These are phyloP conservation scores for Catalaphyllia jardinei DNA, from an alignment of 64 coral and sea anemone genomes.

Conservation along the genomic window DNA sequence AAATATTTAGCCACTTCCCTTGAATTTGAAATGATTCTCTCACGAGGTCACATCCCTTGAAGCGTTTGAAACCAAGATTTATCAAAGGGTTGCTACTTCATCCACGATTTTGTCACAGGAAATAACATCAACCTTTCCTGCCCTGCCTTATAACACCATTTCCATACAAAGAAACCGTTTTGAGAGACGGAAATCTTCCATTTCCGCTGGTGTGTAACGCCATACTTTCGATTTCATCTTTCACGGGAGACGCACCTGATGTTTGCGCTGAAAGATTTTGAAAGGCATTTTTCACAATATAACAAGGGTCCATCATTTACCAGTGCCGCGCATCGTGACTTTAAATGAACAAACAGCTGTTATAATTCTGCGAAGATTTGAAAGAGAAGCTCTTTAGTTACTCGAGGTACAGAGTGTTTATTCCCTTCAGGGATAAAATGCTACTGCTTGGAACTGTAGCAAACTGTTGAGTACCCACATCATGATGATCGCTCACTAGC, in stretches of 20 bases:
- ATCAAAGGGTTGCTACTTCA: neutral
- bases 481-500: neutral
- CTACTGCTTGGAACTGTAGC: neutral
- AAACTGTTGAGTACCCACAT: neutral
- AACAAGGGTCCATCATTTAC: too few relatives aligned
- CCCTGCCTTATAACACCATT: neutral
- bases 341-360: neutral
- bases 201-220: conserved; percentile 1
- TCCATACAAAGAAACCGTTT: neutral
- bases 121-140: neutral
- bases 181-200: neutral
- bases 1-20: neutral
- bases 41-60: neutral
- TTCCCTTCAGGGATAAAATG: neutral
- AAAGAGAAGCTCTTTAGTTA: neutral
- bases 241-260: conserved; percentile 4
- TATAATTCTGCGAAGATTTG: neutral
- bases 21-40: neutral
- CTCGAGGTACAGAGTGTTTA: neutral
- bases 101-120: neutral
- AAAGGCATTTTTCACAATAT: neutral
- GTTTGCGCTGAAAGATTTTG: neutral
- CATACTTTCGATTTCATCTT: neutral
- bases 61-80: neutral
- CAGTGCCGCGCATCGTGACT: neutral